Conservation (phyloP, 2,888 invertebrate species). For the Coecobrya sp. region DNA sequence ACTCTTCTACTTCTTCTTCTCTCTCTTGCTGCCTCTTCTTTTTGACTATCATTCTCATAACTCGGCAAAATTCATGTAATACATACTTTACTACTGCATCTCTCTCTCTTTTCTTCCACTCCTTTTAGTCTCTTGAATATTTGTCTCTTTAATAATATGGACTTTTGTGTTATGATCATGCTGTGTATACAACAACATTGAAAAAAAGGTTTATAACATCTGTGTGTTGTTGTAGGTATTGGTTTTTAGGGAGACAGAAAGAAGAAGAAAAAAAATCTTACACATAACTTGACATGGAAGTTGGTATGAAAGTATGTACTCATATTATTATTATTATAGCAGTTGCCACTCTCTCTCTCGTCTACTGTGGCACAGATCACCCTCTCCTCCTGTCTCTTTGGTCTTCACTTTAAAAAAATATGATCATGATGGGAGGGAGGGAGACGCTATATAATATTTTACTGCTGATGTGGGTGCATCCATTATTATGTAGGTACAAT, state of each 20-base stretch:
- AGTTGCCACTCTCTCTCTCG: slow-evolving; percentile 13
- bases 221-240: background rate
- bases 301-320: background rate
- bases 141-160: background rate
- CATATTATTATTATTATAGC: background rate
- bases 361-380: slow-evolving; percentile 26
- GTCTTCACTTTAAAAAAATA: background rate
- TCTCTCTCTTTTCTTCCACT: background rate
- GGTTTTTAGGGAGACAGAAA: background rate
- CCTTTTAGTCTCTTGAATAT: slow-evolving; percentile 27
- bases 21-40: background rate
- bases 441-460: slow-evolving; percentile 1
- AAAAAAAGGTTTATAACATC: slow-evolving; percentile 18
- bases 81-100: slow-evolving; percentile 3
- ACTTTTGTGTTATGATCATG: background rate
- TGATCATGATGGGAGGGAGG: slow-evolving; percentile 10
- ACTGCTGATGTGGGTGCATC: slow-evolving; percentile 24
- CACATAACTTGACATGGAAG: background rate
- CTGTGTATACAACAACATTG: slow-evolving; percentile 34
- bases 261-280: background rate
- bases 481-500: background rate
- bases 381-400: background rate
- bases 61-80: slow-evolving; percentile 30
- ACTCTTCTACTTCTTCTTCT: background rate
- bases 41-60: slow-evolving; percentile 13